Evolutionary conservation across 2,888 invertebrate genomes (phyloP).

Genomic region (Drosophila anomalata): DNA sequence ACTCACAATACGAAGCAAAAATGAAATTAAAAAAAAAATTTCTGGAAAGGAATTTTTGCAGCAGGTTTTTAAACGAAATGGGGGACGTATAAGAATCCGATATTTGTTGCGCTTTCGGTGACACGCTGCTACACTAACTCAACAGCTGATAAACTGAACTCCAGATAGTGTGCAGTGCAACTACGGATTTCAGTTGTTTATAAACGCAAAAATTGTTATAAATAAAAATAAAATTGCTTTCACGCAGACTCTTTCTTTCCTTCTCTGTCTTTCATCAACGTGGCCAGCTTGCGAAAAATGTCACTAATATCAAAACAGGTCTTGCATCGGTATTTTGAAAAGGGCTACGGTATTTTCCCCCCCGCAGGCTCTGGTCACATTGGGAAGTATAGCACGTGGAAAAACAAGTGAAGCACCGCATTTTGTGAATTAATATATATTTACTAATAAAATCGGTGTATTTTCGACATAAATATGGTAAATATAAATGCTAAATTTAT

Average conservation of each 20-base stretch:
- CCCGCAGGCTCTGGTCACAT: constrained; percentile 39
- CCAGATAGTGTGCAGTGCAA: constrained; percentile 13
- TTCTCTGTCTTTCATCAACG: constrained; percentile 15
- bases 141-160: constrained; percentile 25
- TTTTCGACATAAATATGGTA: constrained; percentile 73
- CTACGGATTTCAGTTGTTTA: constrained; percentile 31
- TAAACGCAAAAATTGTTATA: constrained; percentile 48
- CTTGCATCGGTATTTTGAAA: constrained; percentile 18
- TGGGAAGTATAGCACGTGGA: constrained; percentile 55
- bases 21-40: constrained; percentile 10
- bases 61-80: constrained; percentile 27
- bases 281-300: constrained; percentile 31
- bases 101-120: not conserved
- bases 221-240: constrained; percentile 47
- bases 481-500: constrained; percentile 17
- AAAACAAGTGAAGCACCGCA: constrained; percentile 43
- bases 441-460: constrained; percentile 51
- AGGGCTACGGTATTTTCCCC: not conserved
- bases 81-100: not conserved
- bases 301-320: not conserved
- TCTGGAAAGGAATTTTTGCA: constrained; percentile 21
- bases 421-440: constrained; percentile 40
- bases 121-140: constrained; percentile 3
- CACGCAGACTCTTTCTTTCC: constrained; percentile 24
- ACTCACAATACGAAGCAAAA: constrained; percentile 27